Evolutionary conservation across 2,113 vertebrate genomes (phyloP).

Genomic region (Collichthys lucidus): DNA sequence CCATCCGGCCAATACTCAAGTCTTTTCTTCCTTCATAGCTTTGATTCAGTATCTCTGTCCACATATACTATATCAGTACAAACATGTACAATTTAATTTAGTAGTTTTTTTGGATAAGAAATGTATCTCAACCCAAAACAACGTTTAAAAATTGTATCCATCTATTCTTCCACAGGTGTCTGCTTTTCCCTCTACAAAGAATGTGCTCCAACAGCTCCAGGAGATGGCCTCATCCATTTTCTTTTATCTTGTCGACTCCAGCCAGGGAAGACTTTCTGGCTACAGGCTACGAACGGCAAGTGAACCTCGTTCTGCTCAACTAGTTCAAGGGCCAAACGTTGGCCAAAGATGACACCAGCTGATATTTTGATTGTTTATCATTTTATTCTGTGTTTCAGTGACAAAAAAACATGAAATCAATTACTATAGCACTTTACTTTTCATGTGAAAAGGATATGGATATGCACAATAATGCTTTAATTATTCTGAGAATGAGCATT

Average conservation of each 20-base stretch:
- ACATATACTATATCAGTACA: not conserved
- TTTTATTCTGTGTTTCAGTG: not conserved
- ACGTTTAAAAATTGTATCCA: not conserved
- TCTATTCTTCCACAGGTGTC: constrained; percentile 86
- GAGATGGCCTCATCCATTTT: constrained; percentile 92
- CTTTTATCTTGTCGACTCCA: constrained; percentile 92
- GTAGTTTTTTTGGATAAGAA: not conserved
- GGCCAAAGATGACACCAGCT: not conserved
- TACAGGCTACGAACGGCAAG: constrained; percentile 91
- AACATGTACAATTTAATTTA: not conserved
- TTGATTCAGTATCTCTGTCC: not conserved
- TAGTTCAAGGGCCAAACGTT: not conserved
- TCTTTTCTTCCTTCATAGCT: not conserved
- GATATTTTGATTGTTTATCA: not conserved
- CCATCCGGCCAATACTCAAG: not conserved
- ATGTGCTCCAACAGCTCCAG: constrained; percentile 93
- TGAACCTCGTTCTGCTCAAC: not conserved
- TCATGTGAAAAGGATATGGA: not conserved
- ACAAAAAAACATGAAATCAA: not conserved
- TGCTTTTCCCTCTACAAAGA: constrained; percentile 94
- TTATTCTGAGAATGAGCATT: not conserved
- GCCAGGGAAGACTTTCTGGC: constrained; percentile 90
- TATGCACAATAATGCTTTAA: not conserved
- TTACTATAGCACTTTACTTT: not conserved
- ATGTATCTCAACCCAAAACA: not conserved